These are phyloP conservation scores for Plodia interpunctella DNA, from an alignment of 1,140 invertebrate species.

Conservation along the genomic window DNA sequence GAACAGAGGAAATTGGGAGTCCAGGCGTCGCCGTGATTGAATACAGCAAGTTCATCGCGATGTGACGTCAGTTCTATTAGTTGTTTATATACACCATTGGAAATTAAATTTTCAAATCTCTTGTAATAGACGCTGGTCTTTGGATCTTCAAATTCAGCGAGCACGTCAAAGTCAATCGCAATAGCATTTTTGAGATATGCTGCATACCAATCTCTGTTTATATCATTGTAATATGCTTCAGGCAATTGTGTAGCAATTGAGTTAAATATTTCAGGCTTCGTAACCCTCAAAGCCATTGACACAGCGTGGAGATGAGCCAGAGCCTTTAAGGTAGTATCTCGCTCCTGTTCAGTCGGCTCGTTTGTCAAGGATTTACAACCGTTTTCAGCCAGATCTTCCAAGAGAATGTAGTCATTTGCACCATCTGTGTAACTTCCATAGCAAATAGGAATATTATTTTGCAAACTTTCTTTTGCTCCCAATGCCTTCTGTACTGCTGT, in stretches of 20 bases:
- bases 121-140: slow-evolving; percentile 33
- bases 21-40: slow-evolving; percentile 43
- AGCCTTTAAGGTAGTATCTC: slow-evolving; percentile 27
- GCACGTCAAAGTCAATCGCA: slow-evolving; percentile 23
- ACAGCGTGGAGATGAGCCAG: slow-evolving; percentile 42
- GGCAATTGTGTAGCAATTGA: slow-evolving; percentile 26
- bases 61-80: slow-evolving; percentile 23
- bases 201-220: slow-evolving; percentile 32
- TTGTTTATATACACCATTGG: slow-evolving; percentile 30
- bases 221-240: slow-evolving; percentile 38
- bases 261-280: slow-evolving; percentile 29
- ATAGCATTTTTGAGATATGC: slow-evolving; percentile 34
- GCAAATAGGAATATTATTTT: slow-evolving; percentile 31
- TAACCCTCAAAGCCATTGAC: slow-evolving; percentile 33
- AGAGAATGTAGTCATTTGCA: slow-evolving; percentile 34
- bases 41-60: slow-evolving; percentile 23
- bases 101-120: slow-evolving; percentile 28
- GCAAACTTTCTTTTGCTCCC: slow-evolving; percentile 33
- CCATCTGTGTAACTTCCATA: slow-evolving; percentile 30
- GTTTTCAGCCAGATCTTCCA: slow-evolving; percentile 37
- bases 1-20: slow-evolving; percentile 35
- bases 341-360: slow-evolving; percentile 22
- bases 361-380: slow-evolving; percentile 23
- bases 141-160: slow-evolving; percentile 31
- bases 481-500: slow-evolving; percentile 27